Conservation (phyloP, 92 coral and sea anemone species). For the Hydrozoanthus gracilis region DNA sequence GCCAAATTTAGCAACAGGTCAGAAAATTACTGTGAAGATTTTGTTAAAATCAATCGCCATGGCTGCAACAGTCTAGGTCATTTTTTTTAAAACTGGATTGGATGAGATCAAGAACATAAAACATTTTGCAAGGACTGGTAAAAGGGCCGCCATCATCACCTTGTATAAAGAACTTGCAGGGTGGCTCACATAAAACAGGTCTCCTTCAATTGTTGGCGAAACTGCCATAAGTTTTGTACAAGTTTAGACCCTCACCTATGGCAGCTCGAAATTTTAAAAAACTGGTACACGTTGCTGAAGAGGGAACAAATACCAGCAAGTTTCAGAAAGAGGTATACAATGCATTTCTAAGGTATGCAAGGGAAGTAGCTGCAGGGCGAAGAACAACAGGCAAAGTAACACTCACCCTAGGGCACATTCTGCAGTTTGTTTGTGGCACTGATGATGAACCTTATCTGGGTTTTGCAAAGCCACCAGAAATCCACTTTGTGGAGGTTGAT, state of each 20-base stretch:
- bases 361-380: constrained; percentile 59
- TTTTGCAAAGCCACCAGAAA: constrained; percentile 52
- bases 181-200: constrained; percentile 52
- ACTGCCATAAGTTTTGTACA: constrained; percentile 49
- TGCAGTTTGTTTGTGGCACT: constrained; percentile 62
- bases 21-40: constrained; percentile 47
- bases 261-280: constrained; percentile 43
- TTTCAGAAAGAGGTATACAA: constrained; percentile 45
- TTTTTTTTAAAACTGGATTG: constrained; percentile 38
- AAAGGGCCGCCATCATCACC: constrained; percentile 52
- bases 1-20: constrained; percentile 60
- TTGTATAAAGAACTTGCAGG: constrained; percentile 48
- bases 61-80: constrained; percentile 42
- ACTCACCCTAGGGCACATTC: constrained; percentile 58
- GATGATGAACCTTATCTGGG: constrained; percentile 71
- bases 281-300: constrained; percentile 46
- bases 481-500: constrained; percentile 38
- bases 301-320: constrained; percentile 51
- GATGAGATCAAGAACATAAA: constrained; percentile 31
- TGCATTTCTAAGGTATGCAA: constrained; percentile 40
- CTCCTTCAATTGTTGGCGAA: constrained; percentile 51
- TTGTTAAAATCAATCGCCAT: constrained; percentile 50
- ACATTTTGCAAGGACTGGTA: constrained; percentile 53
- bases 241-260: constrained; percentile 51
- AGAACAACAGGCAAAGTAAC: constrained; percentile 42